Percentiles rank a stretch among this genome's conserved stretches.
Evolutionary conservation across 37 sponge, comb jelly and placozoan genomes (phyloP).

Genomic region (Haliclona indistincta): DNA sequence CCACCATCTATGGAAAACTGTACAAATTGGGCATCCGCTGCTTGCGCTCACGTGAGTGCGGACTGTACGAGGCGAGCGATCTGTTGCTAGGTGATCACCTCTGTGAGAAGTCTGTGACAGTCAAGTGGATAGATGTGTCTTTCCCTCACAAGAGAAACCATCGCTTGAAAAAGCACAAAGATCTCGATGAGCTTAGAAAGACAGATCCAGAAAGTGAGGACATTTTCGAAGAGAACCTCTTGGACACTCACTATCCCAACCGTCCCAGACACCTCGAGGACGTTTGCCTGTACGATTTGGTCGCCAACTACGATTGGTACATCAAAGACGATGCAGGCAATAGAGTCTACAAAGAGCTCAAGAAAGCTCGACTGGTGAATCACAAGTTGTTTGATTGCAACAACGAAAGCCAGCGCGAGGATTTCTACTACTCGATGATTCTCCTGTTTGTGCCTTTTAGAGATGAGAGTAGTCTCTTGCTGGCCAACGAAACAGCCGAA

Average conservation of each 20-base stretch:
- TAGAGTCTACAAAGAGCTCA: conserved; percentile 9
- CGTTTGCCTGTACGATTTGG: conserved; percentile 43
- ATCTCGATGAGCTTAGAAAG: conserved; percentile 27
- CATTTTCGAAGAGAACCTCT: conserved; percentile 30
- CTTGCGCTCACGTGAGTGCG: conserved; percentile 38
- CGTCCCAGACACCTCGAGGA: conserved; percentile 45
- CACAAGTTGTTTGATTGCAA: conserved; percentile 33
- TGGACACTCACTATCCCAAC: conserved; percentile 34
- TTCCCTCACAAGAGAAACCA: conserved; percentile 35
- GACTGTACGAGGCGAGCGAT: conserved; percentile 55
- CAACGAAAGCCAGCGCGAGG: conserved; percentile 35
- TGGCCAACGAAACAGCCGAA: conserved; percentile 13
- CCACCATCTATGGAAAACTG: conserved; percentile 21
- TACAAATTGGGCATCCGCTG: conserved; percentile 37
- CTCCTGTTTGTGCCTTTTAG: conserved; percentile 41
- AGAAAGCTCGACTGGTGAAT: conserved; percentile 17
- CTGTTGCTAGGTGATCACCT: conserved; percentile 51
- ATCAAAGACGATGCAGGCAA: conserved; percentile 6
- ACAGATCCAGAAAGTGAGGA: conserved; percentile 20
- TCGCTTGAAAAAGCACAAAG: conserved; percentile 22
- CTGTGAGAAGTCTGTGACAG: conserved; percentile 35
- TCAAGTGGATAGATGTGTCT: conserved; percentile 43
- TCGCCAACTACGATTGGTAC: background rate
- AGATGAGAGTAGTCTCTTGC: conserved; percentile 6
- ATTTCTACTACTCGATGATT: conserved; percentile 45